Conservation (phyloP, 2,113 vertebrate genomes). For the Podilymbus podiceps region DNA sequence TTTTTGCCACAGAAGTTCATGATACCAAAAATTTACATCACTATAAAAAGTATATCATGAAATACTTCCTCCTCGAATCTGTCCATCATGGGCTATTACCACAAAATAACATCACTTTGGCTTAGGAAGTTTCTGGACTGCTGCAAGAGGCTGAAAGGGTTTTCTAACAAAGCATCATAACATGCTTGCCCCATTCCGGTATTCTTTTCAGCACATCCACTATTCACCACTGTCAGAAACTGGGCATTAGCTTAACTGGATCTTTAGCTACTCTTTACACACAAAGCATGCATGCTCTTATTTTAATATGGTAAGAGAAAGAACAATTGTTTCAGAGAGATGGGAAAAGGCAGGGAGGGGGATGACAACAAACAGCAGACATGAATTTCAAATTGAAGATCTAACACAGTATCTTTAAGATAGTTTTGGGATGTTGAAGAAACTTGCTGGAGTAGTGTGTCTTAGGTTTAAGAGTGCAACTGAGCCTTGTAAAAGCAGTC, state of each 20-base stretch:
- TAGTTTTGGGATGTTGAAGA: neutral
- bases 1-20: neutral
- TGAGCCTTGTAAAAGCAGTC: neutral
- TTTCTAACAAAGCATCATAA: neutral
- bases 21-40: neutral
- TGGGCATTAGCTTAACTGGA: neutral
- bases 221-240: neutral
- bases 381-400: neutral
- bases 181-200: neutral
- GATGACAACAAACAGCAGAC: neutral
- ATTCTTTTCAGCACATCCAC: neutral
- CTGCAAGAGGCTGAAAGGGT: neutral
- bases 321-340: neutral
- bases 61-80: neutral
- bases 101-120: neutral
- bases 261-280: neutral
- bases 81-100: neutral
- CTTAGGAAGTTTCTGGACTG: neutral
- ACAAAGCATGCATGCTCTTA: neutral
- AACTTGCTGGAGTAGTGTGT: neutral
- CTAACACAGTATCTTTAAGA: neutral
- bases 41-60: neutral
- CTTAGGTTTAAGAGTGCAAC: neutral
- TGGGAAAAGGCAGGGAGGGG: neutral
- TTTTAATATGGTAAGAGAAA: neutral